These are phyloP conservation scores for Enteromius paludinosus DNA, from an alignment of 2,797 vertebrate species.

Conservation along the genomic window DNA sequence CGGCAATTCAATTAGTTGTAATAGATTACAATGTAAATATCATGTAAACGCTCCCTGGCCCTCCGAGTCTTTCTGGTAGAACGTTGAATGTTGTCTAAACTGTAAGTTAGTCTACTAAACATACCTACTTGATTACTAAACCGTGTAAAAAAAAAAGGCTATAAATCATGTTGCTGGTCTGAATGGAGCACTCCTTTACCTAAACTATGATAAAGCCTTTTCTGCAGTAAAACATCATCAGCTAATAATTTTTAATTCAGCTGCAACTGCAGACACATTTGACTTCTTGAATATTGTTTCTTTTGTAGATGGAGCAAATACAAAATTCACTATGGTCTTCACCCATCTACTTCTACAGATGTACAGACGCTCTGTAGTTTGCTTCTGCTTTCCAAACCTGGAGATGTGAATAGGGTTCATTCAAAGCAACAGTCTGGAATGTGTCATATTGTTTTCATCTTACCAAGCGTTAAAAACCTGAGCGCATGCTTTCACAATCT, in stretches of 20 bases:
- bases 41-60: not conserved
- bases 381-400: not conserved
- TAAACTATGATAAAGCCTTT: not conserved
- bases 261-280: not conserved
- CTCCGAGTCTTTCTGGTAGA: not conserved
- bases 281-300: not conserved
- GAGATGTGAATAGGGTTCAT: not conserved
- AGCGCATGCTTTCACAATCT: not conserved
- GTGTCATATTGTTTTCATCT: not conserved
- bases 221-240: not conserved
- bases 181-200: not conserved
- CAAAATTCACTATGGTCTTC: not conserved
- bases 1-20: not conserved
- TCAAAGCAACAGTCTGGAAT: not conserved
- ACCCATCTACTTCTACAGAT: not conserved
- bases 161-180: not conserved
- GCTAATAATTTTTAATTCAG: not conserved
- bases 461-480: not conserved
- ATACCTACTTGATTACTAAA: not conserved
- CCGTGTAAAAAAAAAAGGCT: not conserved
- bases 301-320: not conserved
- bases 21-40: not conserved
- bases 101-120: not conserved
- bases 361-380: too few species aligned
- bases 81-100: not conserved